Conservation (phyloP, 1,140 invertebrate species). For the Tetragnatha versicolor region DNA sequence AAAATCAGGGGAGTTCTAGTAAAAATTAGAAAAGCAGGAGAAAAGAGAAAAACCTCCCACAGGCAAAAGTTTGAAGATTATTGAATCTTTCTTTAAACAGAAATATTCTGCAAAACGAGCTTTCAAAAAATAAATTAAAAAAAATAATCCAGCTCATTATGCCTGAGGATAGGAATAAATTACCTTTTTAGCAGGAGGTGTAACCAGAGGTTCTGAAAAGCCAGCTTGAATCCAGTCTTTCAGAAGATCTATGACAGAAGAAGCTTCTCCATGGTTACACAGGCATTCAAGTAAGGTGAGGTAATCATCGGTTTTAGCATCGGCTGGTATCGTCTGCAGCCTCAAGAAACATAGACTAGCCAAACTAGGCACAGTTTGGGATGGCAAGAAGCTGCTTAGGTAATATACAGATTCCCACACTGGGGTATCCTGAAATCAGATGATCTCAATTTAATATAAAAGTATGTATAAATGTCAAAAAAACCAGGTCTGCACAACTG, state of each 20-base stretch:
- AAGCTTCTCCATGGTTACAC: not conserved
- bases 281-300: slow-evolving; percentile 7
- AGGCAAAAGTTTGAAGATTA: not conserved
- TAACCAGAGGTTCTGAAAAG: not conserved
- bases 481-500: too few relatives aligned
- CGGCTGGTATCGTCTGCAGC: not conserved
- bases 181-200: slow-evolving; percentile 1
- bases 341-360: not conserved
- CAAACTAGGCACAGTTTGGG: not conserved
- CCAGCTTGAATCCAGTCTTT: slow-evolving; percentile 1
- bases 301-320: not conserved
- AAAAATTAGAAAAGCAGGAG: not conserved
- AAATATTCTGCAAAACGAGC: not conserved
- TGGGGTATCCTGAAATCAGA: not conserved
- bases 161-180: not conserved
- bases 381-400: slow-evolving; percentile 13
- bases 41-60: not conserved
- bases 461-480: too few relatives aligned
- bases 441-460: too few relatives aligned
- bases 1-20: too few relatives aligned
- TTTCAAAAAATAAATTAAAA: not conserved
- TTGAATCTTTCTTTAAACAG: too few relatives aligned
- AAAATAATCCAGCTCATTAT: not conserved
- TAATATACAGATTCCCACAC: slow-evolving; percentile 13
- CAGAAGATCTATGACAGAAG: not conserved